Evolutionary conservation across 2,113 vertebrate genomes (phyloP).

Genomic region (Phrynosoma platyrhinos): DNA sequence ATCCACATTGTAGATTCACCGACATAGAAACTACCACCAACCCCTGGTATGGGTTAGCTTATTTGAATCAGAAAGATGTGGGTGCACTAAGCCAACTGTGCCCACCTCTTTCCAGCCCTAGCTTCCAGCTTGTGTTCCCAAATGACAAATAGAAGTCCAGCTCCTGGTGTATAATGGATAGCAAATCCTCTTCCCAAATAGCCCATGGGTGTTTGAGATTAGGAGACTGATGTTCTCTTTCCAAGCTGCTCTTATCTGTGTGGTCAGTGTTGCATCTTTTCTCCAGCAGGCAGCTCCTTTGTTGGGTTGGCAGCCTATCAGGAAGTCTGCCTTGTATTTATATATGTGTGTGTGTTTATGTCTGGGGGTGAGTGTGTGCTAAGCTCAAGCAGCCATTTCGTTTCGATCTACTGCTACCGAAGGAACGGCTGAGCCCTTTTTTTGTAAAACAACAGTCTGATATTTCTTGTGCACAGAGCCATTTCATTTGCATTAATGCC

Average conservation of each 20-base stretch:
- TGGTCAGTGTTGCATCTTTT: not conserved
- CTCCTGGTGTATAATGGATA: not conserved
- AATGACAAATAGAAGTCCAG: too few relatives aligned
- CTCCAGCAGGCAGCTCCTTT: not conserved
- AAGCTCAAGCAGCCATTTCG: not conserved
- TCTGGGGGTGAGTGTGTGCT: too few relatives aligned
- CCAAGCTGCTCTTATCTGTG: not conserved
- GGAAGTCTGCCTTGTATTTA: too few relatives aligned
- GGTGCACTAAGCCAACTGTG: not conserved
- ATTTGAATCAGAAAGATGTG: too few relatives aligned
- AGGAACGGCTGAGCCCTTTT: not conserved
- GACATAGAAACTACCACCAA: too few relatives aligned
- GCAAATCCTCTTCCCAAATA: too few relatives aligned
- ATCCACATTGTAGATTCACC: too few relatives aligned
- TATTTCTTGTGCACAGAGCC: not conserved
- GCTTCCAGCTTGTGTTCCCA: not conserved
- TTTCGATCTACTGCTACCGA: not conserved
- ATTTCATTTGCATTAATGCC: not conserved
- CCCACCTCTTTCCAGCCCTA: not conserved
- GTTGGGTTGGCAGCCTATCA: not conserved
- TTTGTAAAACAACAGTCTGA: not conserved
- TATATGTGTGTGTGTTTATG: not conserved
- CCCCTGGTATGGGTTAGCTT: too few relatives aligned
- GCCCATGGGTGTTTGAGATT: not conserved
- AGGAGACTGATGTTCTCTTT: not conserved